A percentile compares a stretch with the other conserved stretches of the same genome.
Evolutionary conservation across 2,113 vertebrate species (phyloP).

Genomic region (Nibea albiflora): DNA sequence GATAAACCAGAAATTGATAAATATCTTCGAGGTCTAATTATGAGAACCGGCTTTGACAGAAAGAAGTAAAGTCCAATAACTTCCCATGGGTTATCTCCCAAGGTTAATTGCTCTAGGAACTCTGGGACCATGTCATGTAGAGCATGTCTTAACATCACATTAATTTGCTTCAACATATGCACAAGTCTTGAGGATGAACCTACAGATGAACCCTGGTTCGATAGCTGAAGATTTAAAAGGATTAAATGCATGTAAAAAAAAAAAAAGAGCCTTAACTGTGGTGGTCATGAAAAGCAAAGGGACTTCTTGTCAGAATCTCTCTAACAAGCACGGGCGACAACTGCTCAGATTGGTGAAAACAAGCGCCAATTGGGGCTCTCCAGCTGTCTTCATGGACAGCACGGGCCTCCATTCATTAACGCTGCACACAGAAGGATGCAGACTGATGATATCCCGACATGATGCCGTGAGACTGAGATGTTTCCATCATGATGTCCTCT

Average conservation of each 20-base stretch:
- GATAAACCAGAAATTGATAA: conserved; percentile 17
- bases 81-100: conserved; percentile 46
- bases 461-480: conserved; percentile 58
- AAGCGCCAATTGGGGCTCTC: conserved; percentile 39
- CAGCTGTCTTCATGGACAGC: conserved; percentile 42
- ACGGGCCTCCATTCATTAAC: conserved; percentile 59
- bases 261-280: conserved; percentile 46
- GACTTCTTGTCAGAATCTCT: conserved; percentile 46
- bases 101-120: conserved; percentile 57
- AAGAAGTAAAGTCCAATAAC: conserved; percentile 28
- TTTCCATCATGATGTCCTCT: conserved; percentile 76
- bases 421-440: conserved; percentile 56
- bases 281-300: conserved; percentile 16
- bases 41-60: not conserved
- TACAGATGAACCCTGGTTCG: not conserved
- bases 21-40: conserved; percentile 27
- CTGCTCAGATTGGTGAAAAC: conserved; percentile 49
- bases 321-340: conserved; percentile 33
- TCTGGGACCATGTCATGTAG: conserved; percentile 16
- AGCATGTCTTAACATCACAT: conserved; percentile 33
- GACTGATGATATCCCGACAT: conserved; percentile 38
- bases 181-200: conserved; percentile 19
- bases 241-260: conserved; percentile 10
- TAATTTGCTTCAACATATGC: conserved; percentile 34
- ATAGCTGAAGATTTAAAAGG: conserved; percentile 21